Percentiles rank a stretch among this genome's conserved stretches.
These are phyloP conservation scores for Elymnias hypermnestra DNA, from an alignment of 1,140 invertebrate genomes.

Conservation along the genomic window DNA sequence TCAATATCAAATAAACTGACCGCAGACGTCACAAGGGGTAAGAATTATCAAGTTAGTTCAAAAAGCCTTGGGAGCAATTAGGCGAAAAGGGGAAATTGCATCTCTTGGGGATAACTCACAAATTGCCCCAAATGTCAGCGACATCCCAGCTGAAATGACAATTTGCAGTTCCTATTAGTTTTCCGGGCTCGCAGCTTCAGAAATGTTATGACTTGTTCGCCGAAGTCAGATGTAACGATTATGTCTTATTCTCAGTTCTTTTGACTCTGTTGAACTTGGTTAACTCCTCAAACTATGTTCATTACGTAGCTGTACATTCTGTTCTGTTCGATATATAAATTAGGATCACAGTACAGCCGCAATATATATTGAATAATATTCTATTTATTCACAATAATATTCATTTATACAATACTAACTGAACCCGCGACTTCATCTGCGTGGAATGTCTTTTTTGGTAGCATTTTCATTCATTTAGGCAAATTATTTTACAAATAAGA, in stretches of 20 bases:
- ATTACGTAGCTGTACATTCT: too few relatives aligned
- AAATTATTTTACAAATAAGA: too few relatives aligned
- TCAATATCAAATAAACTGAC: neutral
- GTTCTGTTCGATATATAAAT: too few relatives aligned
- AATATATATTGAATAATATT: too few relatives aligned
- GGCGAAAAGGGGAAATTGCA: conserved; percentile 55
- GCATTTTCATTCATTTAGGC: too few relatives aligned
- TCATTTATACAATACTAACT: too few relatives aligned
- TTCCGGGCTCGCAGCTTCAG: conserved; percentile 19
- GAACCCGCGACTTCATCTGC: too few relatives aligned
- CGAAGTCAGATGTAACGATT: conserved; percentile 10
- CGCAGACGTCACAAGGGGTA: neutral
- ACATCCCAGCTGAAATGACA: conserved; percentile 49
- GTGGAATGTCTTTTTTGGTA: too few relatives aligned
- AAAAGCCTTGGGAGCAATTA: conserved; percentile 56
- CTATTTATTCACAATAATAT: too few relatives aligned
- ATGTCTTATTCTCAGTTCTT: conserved; percentile 16
- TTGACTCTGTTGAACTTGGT: neutral
- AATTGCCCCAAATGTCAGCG: conserved; percentile 58
- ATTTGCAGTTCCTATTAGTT: conserved; percentile 43
- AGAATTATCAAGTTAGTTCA: conserved; percentile 24
- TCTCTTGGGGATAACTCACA: conserved; percentile 54
- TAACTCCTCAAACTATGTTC: too few relatives aligned
- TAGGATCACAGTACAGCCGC: too few relatives aligned
- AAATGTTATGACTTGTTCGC: conserved; percentile 18